Conservation (phyloP, 2,113 vertebrate genomes). For the Capra hircus region DNA sequence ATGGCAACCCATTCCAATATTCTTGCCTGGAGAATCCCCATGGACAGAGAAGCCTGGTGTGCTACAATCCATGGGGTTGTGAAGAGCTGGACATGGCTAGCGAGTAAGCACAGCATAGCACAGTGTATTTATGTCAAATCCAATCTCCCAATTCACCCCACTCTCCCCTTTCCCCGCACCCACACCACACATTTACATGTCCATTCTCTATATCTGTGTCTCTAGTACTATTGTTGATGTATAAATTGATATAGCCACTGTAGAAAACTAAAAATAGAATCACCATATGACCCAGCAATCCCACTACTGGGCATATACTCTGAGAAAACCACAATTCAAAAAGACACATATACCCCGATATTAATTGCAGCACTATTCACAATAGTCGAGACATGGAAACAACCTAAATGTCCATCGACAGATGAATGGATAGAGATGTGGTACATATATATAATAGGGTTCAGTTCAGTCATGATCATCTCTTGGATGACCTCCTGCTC, state of each 20-base stretch:
- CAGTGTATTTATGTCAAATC: neutral
- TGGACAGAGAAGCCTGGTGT: neutral
- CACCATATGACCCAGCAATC: neutral
- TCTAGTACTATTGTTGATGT: neutral
- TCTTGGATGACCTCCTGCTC: neutral
- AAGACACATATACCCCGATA: neutral
- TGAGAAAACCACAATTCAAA: neutral
- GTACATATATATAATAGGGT: neutral
- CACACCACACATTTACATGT: neutral
- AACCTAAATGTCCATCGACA: neutral
- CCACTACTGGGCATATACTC: neutral
- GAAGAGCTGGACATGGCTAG: neutral
- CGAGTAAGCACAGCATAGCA: neutral
- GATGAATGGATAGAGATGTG: neutral
- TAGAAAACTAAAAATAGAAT: neutral
- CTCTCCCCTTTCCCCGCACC: accelerated
- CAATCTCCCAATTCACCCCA: neutral
- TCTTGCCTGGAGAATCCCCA: neutral
- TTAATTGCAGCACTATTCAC: neutral
- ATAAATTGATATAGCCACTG: neutral
- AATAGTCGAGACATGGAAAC: neutral
- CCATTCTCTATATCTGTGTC: neutral
- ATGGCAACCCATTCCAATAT: neutral
- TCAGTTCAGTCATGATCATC: neutral
- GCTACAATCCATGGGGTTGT: neutral